phyloP scores from a whole-genome alignment of 2,888 invertebrate genomes.

The Punctoribates punctum region DNA sequence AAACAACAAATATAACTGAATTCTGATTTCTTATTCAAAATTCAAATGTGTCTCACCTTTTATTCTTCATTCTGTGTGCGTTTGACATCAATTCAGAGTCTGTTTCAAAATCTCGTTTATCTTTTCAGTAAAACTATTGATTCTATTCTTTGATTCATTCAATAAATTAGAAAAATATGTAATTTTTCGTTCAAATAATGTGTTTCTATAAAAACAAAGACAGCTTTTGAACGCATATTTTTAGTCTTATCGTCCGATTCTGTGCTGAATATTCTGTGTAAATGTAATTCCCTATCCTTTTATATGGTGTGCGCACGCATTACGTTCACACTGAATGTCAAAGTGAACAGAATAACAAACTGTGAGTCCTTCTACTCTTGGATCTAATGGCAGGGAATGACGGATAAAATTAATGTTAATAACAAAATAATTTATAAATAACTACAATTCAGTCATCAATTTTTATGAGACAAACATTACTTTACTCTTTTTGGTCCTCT shows the following conservation, averaged over 20 bases:
- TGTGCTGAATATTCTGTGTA: constrained; percentile 1
- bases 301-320: background rate
- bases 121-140: background rate
- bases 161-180: background rate
- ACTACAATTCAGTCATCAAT: too few species aligned
- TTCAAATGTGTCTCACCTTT: constrained; percentile 5
- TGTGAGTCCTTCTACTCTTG: too few species aligned
- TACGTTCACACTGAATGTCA: background rate
- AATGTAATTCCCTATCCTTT: background rate
- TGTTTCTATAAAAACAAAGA: background rate
- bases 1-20: background rate
- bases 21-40: background rate
- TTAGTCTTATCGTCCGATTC: background rate
- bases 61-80: background rate
- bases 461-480: too few species aligned
- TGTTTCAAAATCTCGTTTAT: background rate
- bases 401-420: too few species aligned
- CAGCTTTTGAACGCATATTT: background rate
- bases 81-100: background rate
- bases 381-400: too few species aligned
- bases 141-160: background rate
- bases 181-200: background rate
- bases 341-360: too few species aligned
- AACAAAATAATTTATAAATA: too few species aligned
- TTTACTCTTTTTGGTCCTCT: too few species aligned